Evolutionary conservation across 2,888 invertebrate species (phyloP).

Genomic region (Meiosimyza platycephala): DNA sequence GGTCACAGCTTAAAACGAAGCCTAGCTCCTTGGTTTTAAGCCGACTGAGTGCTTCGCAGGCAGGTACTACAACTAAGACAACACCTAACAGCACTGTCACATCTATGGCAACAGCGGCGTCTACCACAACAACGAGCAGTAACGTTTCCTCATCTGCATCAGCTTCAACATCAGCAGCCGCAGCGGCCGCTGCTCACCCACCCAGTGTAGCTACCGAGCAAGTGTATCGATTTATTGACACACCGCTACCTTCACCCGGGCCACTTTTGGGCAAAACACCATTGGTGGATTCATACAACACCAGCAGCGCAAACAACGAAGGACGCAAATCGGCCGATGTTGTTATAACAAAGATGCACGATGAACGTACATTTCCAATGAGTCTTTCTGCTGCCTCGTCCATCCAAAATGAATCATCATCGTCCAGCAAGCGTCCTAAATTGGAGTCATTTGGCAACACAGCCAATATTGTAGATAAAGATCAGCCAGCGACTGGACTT

Average conservation of each 20-base stretch:
- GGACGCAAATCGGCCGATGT: slow-evolving; percentile 57
- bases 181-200: slow-evolving; percentile 23
- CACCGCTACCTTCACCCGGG: slow-evolving; percentile 84
- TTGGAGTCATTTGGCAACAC: slow-evolving; percentile 38
- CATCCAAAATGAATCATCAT: slow-evolving; percentile 35
- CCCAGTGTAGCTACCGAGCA: slow-evolving; percentile 28
- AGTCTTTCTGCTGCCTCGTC: slow-evolving; percentile 27
- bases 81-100: slow-evolving; percentile 44
- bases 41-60: slow-evolving; percentile 59
- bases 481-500: too few species aligned
- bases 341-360: slow-evolving; percentile 66
- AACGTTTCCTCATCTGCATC: slow-evolving; percentile 17
- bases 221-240: slow-evolving; percentile 68
- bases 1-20: slow-evolving; percentile 67
- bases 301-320: slow-evolving; percentile 45
- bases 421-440: slow-evolving; percentile 51
- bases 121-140: slow-evolving; percentile 31
- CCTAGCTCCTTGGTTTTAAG: slow-evolving; percentile 72
- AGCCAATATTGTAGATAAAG: too few species aligned
- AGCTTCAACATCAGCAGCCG: slow-evolving; percentile 26
- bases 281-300: slow-evolving; percentile 76
- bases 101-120: slow-evolving; percentile 36
- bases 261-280: slow-evolving; percentile 85
- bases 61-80: slow-evolving; percentile 53
- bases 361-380: slow-evolving; percentile 55